Base-by-base conservation (phyloP, 2,797 vertebrate genomes). In the Tauraco hartlaubi region DNA sequence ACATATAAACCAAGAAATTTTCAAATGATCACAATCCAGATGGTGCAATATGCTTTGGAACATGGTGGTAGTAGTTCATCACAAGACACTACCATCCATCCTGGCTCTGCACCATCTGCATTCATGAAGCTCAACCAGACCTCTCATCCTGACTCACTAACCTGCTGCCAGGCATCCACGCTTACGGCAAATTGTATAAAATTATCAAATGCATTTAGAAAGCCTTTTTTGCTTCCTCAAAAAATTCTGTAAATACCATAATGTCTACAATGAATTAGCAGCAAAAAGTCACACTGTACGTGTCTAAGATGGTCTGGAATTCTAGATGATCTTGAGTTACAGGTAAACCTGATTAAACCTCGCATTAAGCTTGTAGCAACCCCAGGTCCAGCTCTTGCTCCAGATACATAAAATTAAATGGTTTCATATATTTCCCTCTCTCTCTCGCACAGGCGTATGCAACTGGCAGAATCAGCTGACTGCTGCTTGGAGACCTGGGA, bases 1-100 rank as follows among this genome's bases (percentile, higher is more conserved):
- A 81, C 79, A 88, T 75, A 61, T 48, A 96, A 92, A 78, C 66
- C 67, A 94, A 49, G 83, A 91, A 78, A 78, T 92, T 83, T 96
- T 96, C 79, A 94, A 90, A 81, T 56, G 10, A 90, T 96, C 85
- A 78, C 73, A 69, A 96, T 92, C 92, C 95, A 96, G 90, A 96
- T 94, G 94, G 96, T 92, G 79, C 82, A 90, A 26, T 91, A 93
- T 81, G 82, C 69, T 84, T 86, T 94, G 85, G 76, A 78, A 86
- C 19, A 13, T 69, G 75, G 73, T 72, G 25, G 85, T 69, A 75
- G 89, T 69, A 83, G 82, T 68, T 91, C 19, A 51, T 89, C 79
- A 85, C 35, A 80, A 95, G 84, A 69, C 79, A 56, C 35, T 29
- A 46, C 73, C 85, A 96, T 91, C 76, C 91, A 93, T 93, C 72